Evolutionary conservation across 1,140 invertebrate species (phyloP), one percentile per base, ranked within the genome.

Genomic region (Drosophila hydei): DNA sequence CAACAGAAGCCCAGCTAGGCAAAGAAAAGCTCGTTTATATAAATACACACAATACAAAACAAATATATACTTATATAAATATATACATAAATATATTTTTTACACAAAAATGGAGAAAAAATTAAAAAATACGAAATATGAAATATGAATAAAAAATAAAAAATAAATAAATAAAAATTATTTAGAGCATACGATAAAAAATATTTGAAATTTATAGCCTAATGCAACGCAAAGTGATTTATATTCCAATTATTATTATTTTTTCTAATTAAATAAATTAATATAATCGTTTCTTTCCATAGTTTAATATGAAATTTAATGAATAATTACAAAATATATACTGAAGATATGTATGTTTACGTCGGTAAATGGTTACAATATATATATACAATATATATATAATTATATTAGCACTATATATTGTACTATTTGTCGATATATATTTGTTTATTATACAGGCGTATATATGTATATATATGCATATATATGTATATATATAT

Each of bases 181-280:
- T 59, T 73, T 73, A 76, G 61, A 62, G 50, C 62, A 74, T 71
- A 54, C 43, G 40, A 71, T 58, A 67, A 42, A 67, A 64, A 50
- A 76, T 76, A 77, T 75, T 63, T 77, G 75, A 77, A 77, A 74
- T 75, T 78, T 78, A 78, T 78, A 75, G 75, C 72, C 68, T 78
- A 75, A 78, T 78, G 76, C 76, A 78, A 78, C 76, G 76, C 79
- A 87, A 87, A 87, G 83, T 87, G 83, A 87, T 87, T 87, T 87
- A 85, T 85, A 87, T 87, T 87, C 81, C 83, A 87, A 87, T 87
- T 87, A 87, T 87, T 81, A 88, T 87, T 88, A 88, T 87, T 81
- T 78, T 87, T 87, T 88, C 75, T 81, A 88, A 81, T 70, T 78
- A 81, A 87, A 88, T 81, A 78, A 81, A 81, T 88, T 81, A 75